phyloP scores from a whole-genome alignment of 2,113 vertebrate species.

The Mus musculus region GRCm39 chr15:35608001-35608500 shows the following conservation, averaged over 20 bases:
- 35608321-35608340: not conserved
- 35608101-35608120: not conserved
- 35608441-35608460: not conserved
- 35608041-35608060: not conserved
- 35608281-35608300: not conserved
- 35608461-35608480: not conserved
- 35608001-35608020: not conserved
- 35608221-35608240: not conserved
- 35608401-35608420: not conserved
- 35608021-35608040: not conserved
- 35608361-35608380: not conserved
- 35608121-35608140: not conserved
- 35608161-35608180: not conserved
- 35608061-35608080: not conserved
- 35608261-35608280: not conserved
- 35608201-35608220: not conserved
- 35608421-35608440: not conserved
- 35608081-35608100: not conserved
- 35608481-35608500: not conserved
- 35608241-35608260: not conserved
- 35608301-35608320: not conserved
- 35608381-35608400: not conserved
- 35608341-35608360: not conserved
- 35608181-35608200: not conserved
- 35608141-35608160: not conserved